Percentiles rank a stretch among this genome's conserved stretches.
Conservation (phyloP, 2,888 invertebrate species). For the Synergus umbraculus region DNA sequence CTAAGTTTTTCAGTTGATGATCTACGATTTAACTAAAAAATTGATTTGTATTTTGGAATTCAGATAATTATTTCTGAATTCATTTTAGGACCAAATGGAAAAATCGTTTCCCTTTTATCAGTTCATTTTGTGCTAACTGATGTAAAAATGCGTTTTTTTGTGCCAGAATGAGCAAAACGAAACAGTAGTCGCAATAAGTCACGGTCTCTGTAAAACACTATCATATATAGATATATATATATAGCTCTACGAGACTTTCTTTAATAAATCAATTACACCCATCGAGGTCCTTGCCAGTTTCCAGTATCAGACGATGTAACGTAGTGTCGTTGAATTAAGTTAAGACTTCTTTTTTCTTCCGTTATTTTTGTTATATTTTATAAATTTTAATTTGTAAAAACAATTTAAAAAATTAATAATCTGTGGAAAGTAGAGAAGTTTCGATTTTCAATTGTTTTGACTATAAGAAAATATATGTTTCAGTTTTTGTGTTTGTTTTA, state of each 20-base stretch:
- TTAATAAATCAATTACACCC: constrained; percentile 65
- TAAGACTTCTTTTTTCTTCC: constrained; percentile 1
- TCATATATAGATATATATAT: neutral
- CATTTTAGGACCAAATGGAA: neutral
- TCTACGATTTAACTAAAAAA: neutral
- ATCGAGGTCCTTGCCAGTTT: constrained; percentile 61
- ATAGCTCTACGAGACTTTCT: constrained; percentile 53
- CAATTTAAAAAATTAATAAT: neutral
- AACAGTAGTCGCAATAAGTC: constrained; percentile 52
- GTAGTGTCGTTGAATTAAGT: constrained; percentile 43
- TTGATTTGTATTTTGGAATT: neutral
- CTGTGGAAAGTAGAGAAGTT: neutral
- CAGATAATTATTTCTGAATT: neutral
- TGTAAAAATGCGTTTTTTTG: constrained; percentile 8
- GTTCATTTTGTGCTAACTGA: neutral
- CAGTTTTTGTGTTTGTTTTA: neutral
- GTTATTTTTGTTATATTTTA: neutral
- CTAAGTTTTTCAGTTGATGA: neutral
- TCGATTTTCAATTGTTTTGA: neutral
- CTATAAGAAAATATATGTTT: neutral
- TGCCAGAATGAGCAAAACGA: neutral
- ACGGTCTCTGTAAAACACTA: constrained; percentile 52
- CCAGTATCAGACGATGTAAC: constrained; percentile 54
- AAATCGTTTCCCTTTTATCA: neutral
- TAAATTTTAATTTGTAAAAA: neutral